Evolutionary conservation across 2,888 invertebrate genomes (phyloP).

Genomic region (Macrosoma leucophasiata): DNA sequence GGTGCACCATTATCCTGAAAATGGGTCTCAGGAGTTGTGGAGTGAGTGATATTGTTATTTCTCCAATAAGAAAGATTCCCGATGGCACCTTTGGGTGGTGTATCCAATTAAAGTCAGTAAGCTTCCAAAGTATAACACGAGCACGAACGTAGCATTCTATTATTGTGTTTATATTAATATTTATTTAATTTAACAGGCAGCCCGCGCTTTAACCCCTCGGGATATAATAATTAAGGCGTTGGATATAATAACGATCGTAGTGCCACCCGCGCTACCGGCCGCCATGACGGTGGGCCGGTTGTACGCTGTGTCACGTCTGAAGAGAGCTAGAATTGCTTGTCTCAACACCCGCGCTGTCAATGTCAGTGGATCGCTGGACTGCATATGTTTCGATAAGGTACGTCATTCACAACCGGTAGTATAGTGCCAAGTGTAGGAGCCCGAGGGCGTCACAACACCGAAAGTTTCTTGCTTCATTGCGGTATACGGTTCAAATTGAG

Average conservation of each 20-base stretch:
- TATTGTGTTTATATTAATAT: neutral
- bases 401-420: neutral
- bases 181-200: slow-evolving; percentile 57
- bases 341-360: slow-evolving; percentile 96
- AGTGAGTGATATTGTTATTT: no score
- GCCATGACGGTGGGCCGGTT: slow-evolving; percentile 97
- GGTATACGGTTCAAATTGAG: no score
- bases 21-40: no score
- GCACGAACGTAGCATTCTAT: no score
- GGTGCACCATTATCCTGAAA: no score
- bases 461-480: no score
- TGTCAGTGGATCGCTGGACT: slow-evolving; percentile 92
- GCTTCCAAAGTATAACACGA: no score
- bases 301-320: slow-evolving; percentile 90
- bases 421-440: no score
- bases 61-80: no score
- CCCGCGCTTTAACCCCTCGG: slow-evolving; percentile 74
- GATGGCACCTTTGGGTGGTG: no score
- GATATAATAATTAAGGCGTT: slow-evolving; percentile 86
- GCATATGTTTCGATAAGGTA: slow-evolving; percentile 94
- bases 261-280: slow-evolving; percentile 96
- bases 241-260: slow-evolving; percentile 95
- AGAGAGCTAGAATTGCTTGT: slow-evolving; percentile 87
- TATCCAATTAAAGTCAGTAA: no score
- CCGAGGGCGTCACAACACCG: no score